A percentile compares a stretch with the other conserved stretches of the same genome.
Evolutionary conservation across 2,113 vertebrate species (phyloP).

Genomic region (Recurvirostra avosetta): DNA sequence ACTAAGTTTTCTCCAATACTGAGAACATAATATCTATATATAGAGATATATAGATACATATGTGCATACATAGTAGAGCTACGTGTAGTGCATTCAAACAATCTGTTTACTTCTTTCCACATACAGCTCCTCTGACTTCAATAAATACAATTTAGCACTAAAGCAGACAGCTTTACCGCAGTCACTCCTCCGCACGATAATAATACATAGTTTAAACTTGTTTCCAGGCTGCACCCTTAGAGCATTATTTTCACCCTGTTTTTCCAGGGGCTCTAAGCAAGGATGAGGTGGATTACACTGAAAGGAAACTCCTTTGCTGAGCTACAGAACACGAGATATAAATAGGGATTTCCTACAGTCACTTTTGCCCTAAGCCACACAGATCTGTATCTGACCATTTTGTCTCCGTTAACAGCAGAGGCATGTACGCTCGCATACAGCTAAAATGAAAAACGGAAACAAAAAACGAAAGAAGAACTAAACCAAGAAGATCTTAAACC

Average conservation of each 20-base stretch:
- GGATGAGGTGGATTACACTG: neutral
- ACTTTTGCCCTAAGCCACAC: neutral
- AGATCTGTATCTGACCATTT: neutral
- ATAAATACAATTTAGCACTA: neutral
- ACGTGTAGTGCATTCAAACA: neutral
- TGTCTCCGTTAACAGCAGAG: neutral
- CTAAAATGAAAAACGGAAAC: neutral
- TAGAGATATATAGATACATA: neutral
- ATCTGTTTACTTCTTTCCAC: neutral
- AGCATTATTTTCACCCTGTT: neutral
- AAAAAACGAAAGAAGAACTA: neutral
- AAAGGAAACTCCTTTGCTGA: neutral
- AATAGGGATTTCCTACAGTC: neutral
- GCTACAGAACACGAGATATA: neutral
- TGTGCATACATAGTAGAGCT: neutral
- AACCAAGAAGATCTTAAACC: too few species aligned
- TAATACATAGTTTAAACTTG: neutral
- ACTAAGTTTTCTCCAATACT: neutral
- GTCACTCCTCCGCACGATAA: neutral
- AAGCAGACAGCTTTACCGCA: neutral
- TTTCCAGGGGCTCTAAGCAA: neutral
- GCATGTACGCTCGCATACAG: neutral
- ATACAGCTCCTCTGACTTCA: neutral
- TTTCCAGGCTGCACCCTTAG: neutral
- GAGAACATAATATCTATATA: neutral